Base-by-base conservation (phyloP, 2,888 invertebrate genomes). In the Hypsopygia costalis region DNA sequence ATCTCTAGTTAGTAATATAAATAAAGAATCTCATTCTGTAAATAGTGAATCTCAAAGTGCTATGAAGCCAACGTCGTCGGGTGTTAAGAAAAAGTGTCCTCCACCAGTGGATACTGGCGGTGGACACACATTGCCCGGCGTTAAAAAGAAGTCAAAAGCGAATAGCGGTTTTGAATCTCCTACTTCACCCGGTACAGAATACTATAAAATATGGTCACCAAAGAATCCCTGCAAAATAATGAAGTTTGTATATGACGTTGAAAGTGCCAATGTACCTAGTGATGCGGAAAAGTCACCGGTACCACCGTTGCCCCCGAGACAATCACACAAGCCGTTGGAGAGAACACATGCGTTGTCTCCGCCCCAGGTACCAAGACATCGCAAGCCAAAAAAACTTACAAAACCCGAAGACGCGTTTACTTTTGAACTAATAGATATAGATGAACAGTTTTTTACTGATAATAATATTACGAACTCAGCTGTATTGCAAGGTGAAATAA, bases 351-450 rank as follows among this genome's bases (percentile, higher is more conserved):
- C 87, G 79, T 62, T 89, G 41, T 89, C 90, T 66, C 94, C 94
- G 11, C 94, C 95, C 1, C 91, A 92, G 68, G 91, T 94, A 55
- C 91, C 91, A 32, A 80, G 93, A 44, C 91, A 92, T 61, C 90
- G 93, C 59, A 93, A 94, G 76, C 92, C 93, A 48, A 93, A 92
- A 72, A 91, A 90, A 61, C 71, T 91, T 43, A 77, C 88, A 32
- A 89, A 90, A 48, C 92, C 92, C 30, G 94, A 95, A 69, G 95
- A 95, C 69, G 92, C 94, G 34, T 96, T 96, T 68, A 93, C 93
- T 52, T 96, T 95, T 70, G 96, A 96, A 73, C 91, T 96, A 43
- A 93, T 96, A 46, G 96, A 96, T 62, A 94, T 93, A 7, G 96
- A 96, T 64, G 96, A 95, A 66, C 90, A 90, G 48, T 88, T 85